These are phyloP conservation scores for Bufo gargarizans DNA, from an alignment of 2,113 vertebrate species.

Conservation along the genomic window DNA sequence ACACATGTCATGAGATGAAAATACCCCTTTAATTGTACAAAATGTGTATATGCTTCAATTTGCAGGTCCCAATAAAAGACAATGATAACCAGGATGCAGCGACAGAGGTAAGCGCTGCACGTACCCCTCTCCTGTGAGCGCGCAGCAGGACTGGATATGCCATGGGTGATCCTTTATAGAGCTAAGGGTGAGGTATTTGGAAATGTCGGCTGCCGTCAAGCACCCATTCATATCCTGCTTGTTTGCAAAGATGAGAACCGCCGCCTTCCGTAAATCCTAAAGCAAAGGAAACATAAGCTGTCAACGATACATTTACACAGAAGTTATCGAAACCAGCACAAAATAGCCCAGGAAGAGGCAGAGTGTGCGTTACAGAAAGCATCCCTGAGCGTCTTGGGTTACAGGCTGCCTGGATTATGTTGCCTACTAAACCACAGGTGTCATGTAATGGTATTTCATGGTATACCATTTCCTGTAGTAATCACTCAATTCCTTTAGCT, in stretches of 20 bases:
- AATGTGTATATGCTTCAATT: too few species aligned
- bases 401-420: background rate
- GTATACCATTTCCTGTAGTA: background rate
- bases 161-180: constrained; percentile 84
- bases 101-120: background rate
- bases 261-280: constrained; percentile 81
- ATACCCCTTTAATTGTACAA: too few species aligned
- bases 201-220: constrained; percentile 84
- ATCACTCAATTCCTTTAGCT: background rate
- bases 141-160: constrained; percentile 87
- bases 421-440: background rate
- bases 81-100: too few species aligned
- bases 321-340: background rate
- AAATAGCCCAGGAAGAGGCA: background rate
- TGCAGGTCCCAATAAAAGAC: too few species aligned
- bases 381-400: background rate
- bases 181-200: constrained; percentile 83
- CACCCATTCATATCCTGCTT: constrained; percentile 87
- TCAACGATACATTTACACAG: background rate
- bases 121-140: constrained; percentile 82
- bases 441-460: background rate
- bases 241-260: constrained; percentile 84
- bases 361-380: background rate
- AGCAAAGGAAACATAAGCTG: constrained; percentile 45
- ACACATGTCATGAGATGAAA: too few species aligned